Evolutionary conservation across 2,888 invertebrate genomes (phyloP).

Genomic region (Danaus chrysippus): DNA sequence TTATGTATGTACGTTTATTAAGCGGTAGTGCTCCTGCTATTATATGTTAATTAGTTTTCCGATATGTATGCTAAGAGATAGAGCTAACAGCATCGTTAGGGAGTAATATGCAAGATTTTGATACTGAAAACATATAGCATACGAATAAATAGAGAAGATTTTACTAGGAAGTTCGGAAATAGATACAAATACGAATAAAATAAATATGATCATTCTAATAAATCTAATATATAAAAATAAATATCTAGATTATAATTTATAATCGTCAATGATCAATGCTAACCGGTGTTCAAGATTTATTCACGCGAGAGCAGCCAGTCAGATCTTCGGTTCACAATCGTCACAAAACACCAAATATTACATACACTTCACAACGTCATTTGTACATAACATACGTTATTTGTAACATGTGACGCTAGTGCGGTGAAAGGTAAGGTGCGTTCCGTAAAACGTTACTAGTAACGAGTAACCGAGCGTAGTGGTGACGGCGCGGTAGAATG

Average conservation of each 20-base stretch:
- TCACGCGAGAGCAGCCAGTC: constrained; percentile 51
- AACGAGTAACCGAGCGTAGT: constrained; percentile 66
- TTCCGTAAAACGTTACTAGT: constrained; percentile 65
- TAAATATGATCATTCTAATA: background rate
- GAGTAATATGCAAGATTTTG: background rate
- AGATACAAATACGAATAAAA: constrained; percentile 1
- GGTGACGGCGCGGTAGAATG: constrained; percentile 71
- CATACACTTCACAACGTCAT: constrained; percentile 73
- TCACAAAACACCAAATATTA: constrained; percentile 73
- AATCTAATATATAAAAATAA: constrained; percentile 12
- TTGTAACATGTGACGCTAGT: constrained; percentile 61
- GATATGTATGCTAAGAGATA: constrained; percentile 41
- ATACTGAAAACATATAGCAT: constrained; percentile 4
- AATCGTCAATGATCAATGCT: constrained; percentile 50
- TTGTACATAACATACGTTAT: constrained; percentile 58
- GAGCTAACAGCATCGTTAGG: background rate
- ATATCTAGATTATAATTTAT: constrained; percentile 40
- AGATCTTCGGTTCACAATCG: constrained; percentile 49
- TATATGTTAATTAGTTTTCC: constrained; percentile 64
- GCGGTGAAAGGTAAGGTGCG: constrained; percentile 74
- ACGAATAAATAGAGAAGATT: background rate
- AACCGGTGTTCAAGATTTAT: constrained; percentile 51
- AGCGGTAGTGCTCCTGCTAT: constrained; percentile 53
- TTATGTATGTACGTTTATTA: constrained; percentile 38
- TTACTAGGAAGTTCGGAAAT: too few relatives aligned